These are phyloP conservation scores for Triplophysa tibetana DNA, from an alignment of 2,113 vertebrate genomes.

Conservation along the genomic window DNA sequence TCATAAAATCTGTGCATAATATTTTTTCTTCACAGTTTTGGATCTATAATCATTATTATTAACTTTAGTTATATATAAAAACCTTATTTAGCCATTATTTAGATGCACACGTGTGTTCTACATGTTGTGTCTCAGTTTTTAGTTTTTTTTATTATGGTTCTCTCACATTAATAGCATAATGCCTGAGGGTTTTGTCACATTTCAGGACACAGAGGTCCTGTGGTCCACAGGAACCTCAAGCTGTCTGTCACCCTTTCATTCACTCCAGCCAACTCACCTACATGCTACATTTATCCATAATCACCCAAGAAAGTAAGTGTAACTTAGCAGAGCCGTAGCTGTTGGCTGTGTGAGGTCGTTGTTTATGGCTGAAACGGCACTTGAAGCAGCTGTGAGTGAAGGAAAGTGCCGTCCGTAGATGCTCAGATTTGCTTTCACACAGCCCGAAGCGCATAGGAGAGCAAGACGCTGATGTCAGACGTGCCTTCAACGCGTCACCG, in stretches of 20 bases:
- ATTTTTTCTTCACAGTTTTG: no score
- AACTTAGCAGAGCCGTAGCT: constrained; percentile 45
- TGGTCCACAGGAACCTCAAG: constrained; percentile 70
- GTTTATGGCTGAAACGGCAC: constrained; percentile 19
- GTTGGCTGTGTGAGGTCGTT: constrained; percentile 15
- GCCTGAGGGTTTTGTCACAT: constrained; percentile 39
- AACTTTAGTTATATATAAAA: not conserved
- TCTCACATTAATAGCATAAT: constrained; percentile 34
- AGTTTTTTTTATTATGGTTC: not conserved
- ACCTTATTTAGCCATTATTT: not conserved
- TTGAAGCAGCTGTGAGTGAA: constrained; percentile 19
- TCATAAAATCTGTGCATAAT: no score
- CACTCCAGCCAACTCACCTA: constrained; percentile 45
- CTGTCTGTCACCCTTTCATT: constrained; percentile 71
- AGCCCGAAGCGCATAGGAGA: constrained; percentile 57
- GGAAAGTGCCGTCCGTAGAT: constrained; percentile 62
- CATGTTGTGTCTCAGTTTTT: not conserved
- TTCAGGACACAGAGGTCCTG: constrained; percentile 62
- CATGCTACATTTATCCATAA: constrained; percentile 73
- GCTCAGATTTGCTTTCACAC: constrained; percentile 65
- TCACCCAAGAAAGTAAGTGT: constrained; percentile 43
- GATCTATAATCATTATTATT: not conserved
- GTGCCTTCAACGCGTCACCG: constrained; percentile 55
- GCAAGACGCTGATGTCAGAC: constrained; percentile 61
- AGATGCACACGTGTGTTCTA: constrained; percentile 1